Conservation (phyloP, 2,888 invertebrate species). For the Nasonovia ribisnigri region DNA sequence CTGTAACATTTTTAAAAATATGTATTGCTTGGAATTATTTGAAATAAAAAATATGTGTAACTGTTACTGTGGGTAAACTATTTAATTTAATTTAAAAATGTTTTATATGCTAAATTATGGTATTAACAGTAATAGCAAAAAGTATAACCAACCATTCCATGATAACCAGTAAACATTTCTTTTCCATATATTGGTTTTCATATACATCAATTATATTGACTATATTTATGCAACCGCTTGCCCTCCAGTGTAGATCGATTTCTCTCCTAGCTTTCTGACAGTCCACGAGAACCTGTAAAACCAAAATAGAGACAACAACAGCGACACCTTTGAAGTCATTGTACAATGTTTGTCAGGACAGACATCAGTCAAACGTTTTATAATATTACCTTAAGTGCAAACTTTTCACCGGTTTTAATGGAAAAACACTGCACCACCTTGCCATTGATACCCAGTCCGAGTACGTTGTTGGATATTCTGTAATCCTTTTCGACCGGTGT, state of each 20-base stretch:
- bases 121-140: too few relatives aligned
- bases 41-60: too few relatives aligned
- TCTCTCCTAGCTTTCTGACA: slow-evolving; percentile 93
- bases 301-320: slow-evolving; percentile 16
- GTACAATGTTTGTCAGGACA: not conserved
- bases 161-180: slow-evolving; percentile 94
- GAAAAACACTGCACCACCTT: slow-evolving; percentile 96
- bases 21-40: too few relatives aligned
- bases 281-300: slow-evolving; percentile 84
- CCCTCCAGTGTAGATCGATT: slow-evolving; percentile 95
- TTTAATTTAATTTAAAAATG: not conserved
- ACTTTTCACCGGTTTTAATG: slow-evolving; percentile 82
- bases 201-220: slow-evolving; percentile 95
- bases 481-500: slow-evolving; percentile 90
- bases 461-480: slow-evolving; percentile 90
- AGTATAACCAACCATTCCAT: slow-evolving; percentile 89
- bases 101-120: not conserved
- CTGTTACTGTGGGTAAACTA: not conserved
- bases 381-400: slow-evolving; percentile 87
- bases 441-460: slow-evolving; percentile 97
- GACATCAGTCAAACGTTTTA: not conserved
- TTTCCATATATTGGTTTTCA: slow-evolving; percentile 94
- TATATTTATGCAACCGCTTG: slow-evolving; percentile 90
- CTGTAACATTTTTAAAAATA: too few relatives aligned
- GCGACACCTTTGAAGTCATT: not conserved